These are phyloP conservation scores for Cygnus olor DNA, from an alignment of 2,797 vertebrate genomes.

Conservation along the genomic window DNA sequence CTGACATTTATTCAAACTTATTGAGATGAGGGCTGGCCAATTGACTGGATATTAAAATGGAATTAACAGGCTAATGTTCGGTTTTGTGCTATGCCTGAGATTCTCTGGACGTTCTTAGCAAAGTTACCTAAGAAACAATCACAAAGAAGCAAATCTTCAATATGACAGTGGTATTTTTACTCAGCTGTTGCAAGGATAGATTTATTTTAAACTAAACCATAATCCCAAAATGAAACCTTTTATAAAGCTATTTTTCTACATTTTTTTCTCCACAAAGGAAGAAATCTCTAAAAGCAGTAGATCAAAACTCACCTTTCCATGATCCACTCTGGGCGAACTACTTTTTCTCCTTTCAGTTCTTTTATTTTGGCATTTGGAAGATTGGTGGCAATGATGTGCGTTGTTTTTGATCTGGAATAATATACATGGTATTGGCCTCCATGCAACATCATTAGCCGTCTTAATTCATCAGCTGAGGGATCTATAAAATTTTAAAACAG, in stretches of 20 bases:
- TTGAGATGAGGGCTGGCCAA: not conserved
- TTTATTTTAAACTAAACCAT: not conserved
- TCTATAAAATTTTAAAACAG: constrained; percentile 79
- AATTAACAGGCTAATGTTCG: not conserved
- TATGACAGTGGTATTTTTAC: not conserved
- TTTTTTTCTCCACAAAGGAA: not conserved
- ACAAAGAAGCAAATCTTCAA: not conserved
- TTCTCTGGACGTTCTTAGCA: not conserved
- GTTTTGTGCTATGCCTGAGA: not conserved
- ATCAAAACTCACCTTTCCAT: constrained; percentile 88
- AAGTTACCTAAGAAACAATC: not conserved
- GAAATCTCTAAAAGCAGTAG: not conserved
- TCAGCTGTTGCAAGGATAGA: not conserved
- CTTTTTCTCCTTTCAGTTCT: constrained; percentile 92
- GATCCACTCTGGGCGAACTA: constrained; percentile 96
- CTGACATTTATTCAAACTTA: not conserved
- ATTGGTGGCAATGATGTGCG: constrained; percentile 96
- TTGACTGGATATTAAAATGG: not conserved
- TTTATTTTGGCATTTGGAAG: constrained; percentile 95
- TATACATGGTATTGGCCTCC: constrained; percentile 95
- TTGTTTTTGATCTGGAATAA: constrained; percentile 95
- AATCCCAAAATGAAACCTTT: not conserved
- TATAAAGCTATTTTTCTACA: not conserved
- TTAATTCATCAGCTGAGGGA: constrained; percentile 93
- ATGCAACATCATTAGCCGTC: constrained; percentile 95